Evolutionary conservation across 2,888 invertebrate genomes (phyloP).

Genomic region (Neria commutata): DNA sequence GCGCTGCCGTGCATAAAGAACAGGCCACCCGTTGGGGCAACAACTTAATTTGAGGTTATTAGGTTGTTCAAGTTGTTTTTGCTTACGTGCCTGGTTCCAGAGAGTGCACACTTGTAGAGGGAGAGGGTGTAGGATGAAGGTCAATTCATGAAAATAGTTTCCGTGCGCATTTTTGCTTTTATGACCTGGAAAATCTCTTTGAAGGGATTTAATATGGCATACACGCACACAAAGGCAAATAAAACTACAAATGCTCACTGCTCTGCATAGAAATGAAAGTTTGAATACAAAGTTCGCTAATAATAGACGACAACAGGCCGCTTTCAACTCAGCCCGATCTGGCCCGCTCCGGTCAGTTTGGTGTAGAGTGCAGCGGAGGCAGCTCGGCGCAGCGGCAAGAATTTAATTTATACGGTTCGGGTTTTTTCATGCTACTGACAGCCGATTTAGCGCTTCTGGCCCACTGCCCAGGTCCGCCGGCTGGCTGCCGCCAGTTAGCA

Average conservation of each 20-base stretch:
- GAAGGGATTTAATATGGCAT: conserved; percentile 14
- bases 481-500: conserved; percentile 14
- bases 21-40: conserved; percentile 25
- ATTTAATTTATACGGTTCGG: conserved; percentile 53
- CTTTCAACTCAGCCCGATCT: neutral
- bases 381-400: neutral
- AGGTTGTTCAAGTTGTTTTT: conserved; percentile 10
- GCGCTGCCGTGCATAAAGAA: neutral
- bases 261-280: conserved; percentile 15
- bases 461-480: conserved; percentile 23
- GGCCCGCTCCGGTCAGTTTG: no score
- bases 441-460: conserved; percentile 30
- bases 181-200: conserved; percentile 41
- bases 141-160: conserved; percentile 22
- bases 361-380: no score
- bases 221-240: neutral
- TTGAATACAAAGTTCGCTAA: conserved; percentile 26
- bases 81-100: neutral
- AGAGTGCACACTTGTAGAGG: conserved; percentile 28
- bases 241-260: neutral
- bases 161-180: conserved; percentile 32
- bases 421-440: conserved; percentile 55
- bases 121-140: conserved; percentile 24
- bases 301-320: neutral
- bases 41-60: conserved; percentile 46